phyloP scores from a whole-genome alignment of 2,888 invertebrate genomes.

The Mallateleia sp. region DNA sequence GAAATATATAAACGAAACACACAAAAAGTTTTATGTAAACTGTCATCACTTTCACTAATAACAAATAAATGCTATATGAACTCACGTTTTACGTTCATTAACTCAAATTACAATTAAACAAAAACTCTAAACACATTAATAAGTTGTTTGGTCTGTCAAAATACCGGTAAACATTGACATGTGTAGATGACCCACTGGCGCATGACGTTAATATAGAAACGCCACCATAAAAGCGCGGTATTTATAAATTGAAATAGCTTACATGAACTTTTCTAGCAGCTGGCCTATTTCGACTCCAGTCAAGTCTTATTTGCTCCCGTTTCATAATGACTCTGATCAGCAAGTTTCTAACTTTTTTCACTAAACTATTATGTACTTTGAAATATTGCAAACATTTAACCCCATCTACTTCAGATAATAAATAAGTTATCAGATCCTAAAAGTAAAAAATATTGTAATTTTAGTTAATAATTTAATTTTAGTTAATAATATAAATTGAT shows the following conservation, averaged over 20 bases:
- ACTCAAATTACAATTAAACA: too few species aligned
- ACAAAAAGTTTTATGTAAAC: not conserved
- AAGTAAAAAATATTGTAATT: not conserved
- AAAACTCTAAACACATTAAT: too few species aligned
- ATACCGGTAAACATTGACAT: too few species aligned
- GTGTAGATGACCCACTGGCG: too few species aligned
- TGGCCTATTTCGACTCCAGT: not conserved
- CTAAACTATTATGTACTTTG: slow-evolving; percentile 1
- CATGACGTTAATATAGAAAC: too few species aligned
- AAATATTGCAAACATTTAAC: slow-evolving; percentile 28
- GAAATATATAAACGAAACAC: not conserved
- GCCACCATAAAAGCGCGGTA: too few species aligned
- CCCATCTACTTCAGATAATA: slow-evolving; percentile 18
- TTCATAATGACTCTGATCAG: slow-evolving; percentile 10
- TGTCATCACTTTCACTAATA: slow-evolving; percentile 12
- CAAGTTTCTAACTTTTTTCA: slow-evolving; percentile 13
- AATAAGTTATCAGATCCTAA: slow-evolving; percentile 23
- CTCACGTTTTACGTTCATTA: too few species aligned
- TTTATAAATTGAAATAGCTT: too few species aligned
- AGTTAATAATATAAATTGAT: not conserved
- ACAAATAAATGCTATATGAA: too few species aligned
- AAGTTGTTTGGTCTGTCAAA: too few species aligned
- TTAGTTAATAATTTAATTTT: slow-evolving; percentile 3
- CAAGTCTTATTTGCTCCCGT: slow-evolving; percentile 13
- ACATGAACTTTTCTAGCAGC: slow-evolving; percentile 7